Percentiles rank a stretch among this genome's conserved stretches.
phyloP scores from a whole-genome alignment of 2,113 vertebrate genomes.

The Periophthalmodon schlosseri region DNA sequence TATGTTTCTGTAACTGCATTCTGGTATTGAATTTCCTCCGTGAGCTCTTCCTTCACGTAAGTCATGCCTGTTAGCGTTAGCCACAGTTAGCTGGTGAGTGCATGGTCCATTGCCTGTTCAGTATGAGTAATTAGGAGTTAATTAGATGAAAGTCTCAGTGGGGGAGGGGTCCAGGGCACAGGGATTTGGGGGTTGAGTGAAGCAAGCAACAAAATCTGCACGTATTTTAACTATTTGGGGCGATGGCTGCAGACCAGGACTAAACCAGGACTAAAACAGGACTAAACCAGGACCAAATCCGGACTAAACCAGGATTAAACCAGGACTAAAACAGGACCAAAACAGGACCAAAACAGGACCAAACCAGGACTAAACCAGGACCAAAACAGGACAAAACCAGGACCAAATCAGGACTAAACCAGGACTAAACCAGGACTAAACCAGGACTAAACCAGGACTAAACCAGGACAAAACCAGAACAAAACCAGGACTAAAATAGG shows the following conservation, averaged over 20 bases:
- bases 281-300: neutral
- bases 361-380: no score
- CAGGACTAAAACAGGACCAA: no score
- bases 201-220: slow-evolving; percentile 43
- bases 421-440: neutral
- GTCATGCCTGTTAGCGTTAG: slow-evolving; percentile 16
- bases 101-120: slow-evolving; percentile 61
- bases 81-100: slow-evolving; percentile 18
- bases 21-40: neutral
- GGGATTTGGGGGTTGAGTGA: slow-evolving; percentile 68
- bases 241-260: slow-evolving; percentile 48
- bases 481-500: neutral
- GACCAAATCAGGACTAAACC: no score
- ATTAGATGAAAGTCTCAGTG: slow-evolving; percentile 72
- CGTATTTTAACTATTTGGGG: slow-evolving; percentile 36
- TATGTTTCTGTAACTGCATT: neutral
- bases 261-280: no score
- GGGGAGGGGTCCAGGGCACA: slow-evolving; percentile 65
- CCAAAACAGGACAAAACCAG: no score
- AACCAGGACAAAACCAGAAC: no score
- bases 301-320: neutral
- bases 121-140: slow-evolving; percentile 72
- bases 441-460: neutral
- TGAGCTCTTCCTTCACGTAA: slow-evolving; percentile 18
- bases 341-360: no score